These are phyloP conservation scores for Tetramorium alpestre DNA, from an alignment of 1,140 invertebrate species.

Conservation along the genomic window DNA sequence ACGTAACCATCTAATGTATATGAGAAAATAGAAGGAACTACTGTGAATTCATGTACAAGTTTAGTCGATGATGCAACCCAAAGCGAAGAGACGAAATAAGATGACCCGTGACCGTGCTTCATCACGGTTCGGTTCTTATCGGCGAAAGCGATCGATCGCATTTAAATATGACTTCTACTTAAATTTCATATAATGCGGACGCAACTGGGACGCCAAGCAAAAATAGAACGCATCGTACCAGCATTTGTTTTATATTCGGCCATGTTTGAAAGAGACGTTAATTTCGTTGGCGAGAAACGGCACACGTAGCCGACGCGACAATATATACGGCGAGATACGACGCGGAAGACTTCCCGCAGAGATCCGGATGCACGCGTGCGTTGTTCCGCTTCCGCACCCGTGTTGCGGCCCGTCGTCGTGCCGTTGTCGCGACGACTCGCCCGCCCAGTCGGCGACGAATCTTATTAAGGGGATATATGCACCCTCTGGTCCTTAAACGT, in stretches of 20 bases:
- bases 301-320: neutral
- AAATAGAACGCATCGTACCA: conserved; percentile 48
- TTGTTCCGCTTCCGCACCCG: neutral
- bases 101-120: conserved; percentile 32
- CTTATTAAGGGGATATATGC: conserved; percentile 38
- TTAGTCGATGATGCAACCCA: neutral
- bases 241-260: conserved; percentile 20
- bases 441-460: neutral
- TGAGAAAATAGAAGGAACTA: neutral
- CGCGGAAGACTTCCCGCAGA: conserved; percentile 36
- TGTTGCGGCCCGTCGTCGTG: neutral
- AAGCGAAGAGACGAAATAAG: conserved; percentile 33
- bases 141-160: conserved; percentile 51
- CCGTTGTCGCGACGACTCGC: conserved; percentile 7
- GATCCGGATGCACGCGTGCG: conserved; percentile 40
- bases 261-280: conserved; percentile 35
- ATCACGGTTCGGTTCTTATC: conserved; percentile 12
- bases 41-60: neutral
- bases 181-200: conserved; percentile 57
- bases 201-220: conserved; percentile 40
- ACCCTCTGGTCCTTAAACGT: neutral
- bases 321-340: conserved; percentile 6
- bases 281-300: conserved; percentile 21
- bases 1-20: neutral
- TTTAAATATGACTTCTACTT: conserved; percentile 59